These are phyloP conservation scores for Heliocidaris erythrogramma DNA, from an alignment of 35 echinoderm and acorn worm species.

Conservation along the genomic window DNA sequence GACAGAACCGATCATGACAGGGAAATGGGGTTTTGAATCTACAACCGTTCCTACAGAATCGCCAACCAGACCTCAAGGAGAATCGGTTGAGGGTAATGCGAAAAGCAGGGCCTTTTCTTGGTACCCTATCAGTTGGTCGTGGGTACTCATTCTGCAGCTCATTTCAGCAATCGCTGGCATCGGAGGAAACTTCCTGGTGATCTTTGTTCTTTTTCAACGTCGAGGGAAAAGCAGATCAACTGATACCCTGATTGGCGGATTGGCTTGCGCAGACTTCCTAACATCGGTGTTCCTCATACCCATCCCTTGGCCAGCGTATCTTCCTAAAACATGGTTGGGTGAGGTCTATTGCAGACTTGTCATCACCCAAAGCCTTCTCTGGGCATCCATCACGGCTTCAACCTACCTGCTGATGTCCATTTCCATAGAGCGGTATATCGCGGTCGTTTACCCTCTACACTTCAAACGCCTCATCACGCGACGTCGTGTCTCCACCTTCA, in stretches of 20 bases:
- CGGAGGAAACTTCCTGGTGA: not conserved
- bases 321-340: slow-evolving; percentile 28
- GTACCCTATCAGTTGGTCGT: not conserved
- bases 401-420: slow-evolving; percentile 54
- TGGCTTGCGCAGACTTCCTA: slow-evolving; percentile 59
- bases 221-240: not conserved
- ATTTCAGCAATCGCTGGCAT: not conserved
- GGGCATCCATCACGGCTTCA: slow-evolving; percentile 56
- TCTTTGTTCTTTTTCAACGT: not conserved
- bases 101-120: not conserved
- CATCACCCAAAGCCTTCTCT: slow-evolving; percentile 42
- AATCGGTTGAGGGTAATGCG: not conserved
- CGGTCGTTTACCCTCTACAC: slow-evolving; percentile 53
- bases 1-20: not conserved
- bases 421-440: slow-evolving; percentile 61
- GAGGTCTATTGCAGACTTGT: slow-evolving; percentile 58
- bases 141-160: not conserved
- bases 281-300: slow-evolving; percentile 56
- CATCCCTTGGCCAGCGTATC: slow-evolving; percentile 23
- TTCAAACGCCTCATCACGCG: slow-evolving; percentile 48
- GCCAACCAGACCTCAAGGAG: not conserved
- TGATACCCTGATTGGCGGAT: slow-evolving; percentile 45
- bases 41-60: not conserved
- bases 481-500: slow-evolving; percentile 53
- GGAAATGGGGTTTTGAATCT: not conserved